phyloP scores from a whole-genome alignment of 1,140 invertebrate species.

The Musca domestica region DNA sequence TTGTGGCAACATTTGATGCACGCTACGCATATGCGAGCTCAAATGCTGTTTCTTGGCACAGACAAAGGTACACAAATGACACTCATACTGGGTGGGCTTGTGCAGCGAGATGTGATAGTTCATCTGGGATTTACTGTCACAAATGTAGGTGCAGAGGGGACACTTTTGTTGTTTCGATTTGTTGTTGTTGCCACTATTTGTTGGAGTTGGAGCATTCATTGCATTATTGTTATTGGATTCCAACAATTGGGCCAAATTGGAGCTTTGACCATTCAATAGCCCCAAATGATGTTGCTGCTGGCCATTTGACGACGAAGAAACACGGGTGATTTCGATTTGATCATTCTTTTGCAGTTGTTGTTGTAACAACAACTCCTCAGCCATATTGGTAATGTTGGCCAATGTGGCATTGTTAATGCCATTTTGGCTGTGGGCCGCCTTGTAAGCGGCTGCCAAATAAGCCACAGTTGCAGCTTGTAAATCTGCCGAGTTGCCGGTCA shows the following conservation, averaged over 20 bases:
- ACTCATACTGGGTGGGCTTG: conserved; percentile 72
- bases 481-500: conserved; percentile 35
- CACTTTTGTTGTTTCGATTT: conserved; percentile 64
- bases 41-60: conserved; percentile 76
- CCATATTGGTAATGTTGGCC: neutral
- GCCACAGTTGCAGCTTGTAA: conserved; percentile 39
- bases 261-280: neutral
- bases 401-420: neutral
- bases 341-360: conserved; percentile 43
- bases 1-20: conserved; percentile 42
- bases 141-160: conserved; percentile 73
- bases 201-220: neutral
- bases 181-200: neutral
- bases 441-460: conserved; percentile 22
- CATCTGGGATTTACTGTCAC: conserved; percentile 79
- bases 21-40: conserved; percentile 68
- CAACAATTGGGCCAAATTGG: conserved; percentile 20
- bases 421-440: conserved; percentile 25
- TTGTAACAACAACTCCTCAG: conserved; percentile 40
- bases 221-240: neutral
- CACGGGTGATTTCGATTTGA: conserved; percentile 49
- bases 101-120: conserved; percentile 85
- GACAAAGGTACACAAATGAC: conserved; percentile 77
- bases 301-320: conserved; percentile 8
- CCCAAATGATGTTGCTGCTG: conserved; percentile 6